Evolutionary conservation across 2,113 vertebrate species (phyloP), one percentile per base, ranked within the genome.

Genomic region (Psilopsiagon aymara): DNA sequence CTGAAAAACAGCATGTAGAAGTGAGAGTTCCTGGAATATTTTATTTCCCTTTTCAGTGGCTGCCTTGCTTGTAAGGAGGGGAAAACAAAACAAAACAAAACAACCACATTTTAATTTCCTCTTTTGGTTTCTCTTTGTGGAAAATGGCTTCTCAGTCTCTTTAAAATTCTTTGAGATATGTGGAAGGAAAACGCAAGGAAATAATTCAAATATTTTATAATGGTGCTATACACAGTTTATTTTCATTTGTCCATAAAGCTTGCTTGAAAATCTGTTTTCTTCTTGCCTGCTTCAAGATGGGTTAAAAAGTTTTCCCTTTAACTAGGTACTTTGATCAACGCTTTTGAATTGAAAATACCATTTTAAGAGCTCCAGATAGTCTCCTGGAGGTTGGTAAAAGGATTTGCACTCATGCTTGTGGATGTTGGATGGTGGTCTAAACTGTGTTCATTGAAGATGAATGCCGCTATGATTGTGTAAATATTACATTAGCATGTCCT

Each of bases 241-340:
- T 93, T 83, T 63, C 19, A 17, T 67, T 88, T 94, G 59, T 46
- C 71, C 17, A 3, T 63, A 80, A 81, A 67, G 14, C 59, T 6
- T n/a, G 9, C 86, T 92, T 84, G 69, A 79, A 91, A 68, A 92
- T 59, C 16, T 74, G 0, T 78, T 76, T 91, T 46, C 19, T 92
- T 90, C n/a, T 70, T 90, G 7, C 25, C 47, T 52, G 10, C 81
- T 88, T 94, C 43, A 68, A 71, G 87, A 55, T 21, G 17, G 28
- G 29, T 59, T 92, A 53, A 87, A 84, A 57, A 85, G 10, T 53
- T 86, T 80, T 82, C 44, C 17, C 6, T 63, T 5, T 46, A 31
- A 18, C 31, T 69, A 59, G 31, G 17, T 82, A 35, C 21, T 88
- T 78, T 43, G 33, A 9, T 82, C 80, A 84, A 33, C 28, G 33